A percentile compares a stretch with the other conserved stretches of the same genome.
phyloP scores from a whole-genome alignment of 2,888 invertebrate species.

The Hyles lineata region DNA sequence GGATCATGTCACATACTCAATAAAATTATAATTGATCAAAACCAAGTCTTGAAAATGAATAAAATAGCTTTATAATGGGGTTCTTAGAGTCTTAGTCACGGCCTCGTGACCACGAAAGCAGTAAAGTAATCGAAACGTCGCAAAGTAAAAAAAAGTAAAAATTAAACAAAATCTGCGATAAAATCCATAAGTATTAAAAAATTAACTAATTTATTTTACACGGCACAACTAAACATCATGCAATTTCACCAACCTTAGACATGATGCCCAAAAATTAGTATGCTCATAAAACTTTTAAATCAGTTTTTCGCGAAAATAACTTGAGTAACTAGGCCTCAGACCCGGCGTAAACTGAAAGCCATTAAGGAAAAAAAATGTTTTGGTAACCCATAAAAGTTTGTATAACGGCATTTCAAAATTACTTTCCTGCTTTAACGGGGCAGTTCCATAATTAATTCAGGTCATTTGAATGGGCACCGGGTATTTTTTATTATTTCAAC shows the following conservation, averaged over 20 bases:
- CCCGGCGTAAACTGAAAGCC: conserved; percentile 11
- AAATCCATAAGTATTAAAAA: too few relatives aligned
- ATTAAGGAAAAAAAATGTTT: conserved; percentile 25
- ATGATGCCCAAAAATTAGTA: conserved; percentile 8
- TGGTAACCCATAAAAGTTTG: conserved; percentile 25
- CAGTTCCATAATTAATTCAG: conserved; percentile 27
- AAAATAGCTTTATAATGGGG: too few relatives aligned
- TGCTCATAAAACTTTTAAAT: conserved; percentile 13
- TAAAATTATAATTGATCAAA: too few relatives aligned
- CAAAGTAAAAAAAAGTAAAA: too few relatives aligned
- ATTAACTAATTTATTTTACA: too few relatives aligned
- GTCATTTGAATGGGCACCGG: conserved; percentile 17
- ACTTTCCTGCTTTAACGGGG: conserved; percentile 11
- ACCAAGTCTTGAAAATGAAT: too few relatives aligned
- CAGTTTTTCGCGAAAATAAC: background rate
- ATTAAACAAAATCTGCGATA: too few relatives aligned
- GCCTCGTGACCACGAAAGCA: too few relatives aligned
- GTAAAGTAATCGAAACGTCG: too few relatives aligned
- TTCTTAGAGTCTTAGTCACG: too few relatives aligned
- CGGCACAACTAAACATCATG: background rate
- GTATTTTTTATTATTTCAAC: conserved; percentile 20
- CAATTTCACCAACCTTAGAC: background rate
- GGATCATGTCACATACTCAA: too few relatives aligned
- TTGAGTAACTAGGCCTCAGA: conserved; percentile 13
- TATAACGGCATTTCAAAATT: conserved; percentile 25